Conservation (phyloP, 1,140 invertebrate genomes). For the Aphelinus atriplicis region DNA sequence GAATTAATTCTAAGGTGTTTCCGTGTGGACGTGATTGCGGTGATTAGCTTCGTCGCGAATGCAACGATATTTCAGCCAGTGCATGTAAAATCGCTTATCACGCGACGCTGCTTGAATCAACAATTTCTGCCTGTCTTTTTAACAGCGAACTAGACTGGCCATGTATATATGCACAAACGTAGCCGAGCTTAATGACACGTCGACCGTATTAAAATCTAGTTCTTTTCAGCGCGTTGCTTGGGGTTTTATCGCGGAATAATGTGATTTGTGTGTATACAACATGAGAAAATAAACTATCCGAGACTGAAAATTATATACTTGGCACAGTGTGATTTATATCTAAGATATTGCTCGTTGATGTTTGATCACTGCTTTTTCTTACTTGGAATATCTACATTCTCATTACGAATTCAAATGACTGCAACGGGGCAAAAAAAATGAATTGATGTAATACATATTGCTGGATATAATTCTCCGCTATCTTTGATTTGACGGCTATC, state of each 20-base stretch:
- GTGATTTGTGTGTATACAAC: neutral
- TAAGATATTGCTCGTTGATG: too few relatives aligned
- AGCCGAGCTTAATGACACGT: slow-evolving; percentile 10
- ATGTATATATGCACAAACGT: neutral
- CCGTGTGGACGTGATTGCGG: slow-evolving; percentile 1
- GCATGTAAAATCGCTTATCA: slow-evolving; percentile 2
- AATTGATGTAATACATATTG: too few relatives aligned
- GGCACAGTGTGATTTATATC: too few relatives aligned
- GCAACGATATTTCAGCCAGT: slow-evolving; percentile 19
- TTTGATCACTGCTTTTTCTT: too few relatives aligned
- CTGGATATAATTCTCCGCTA: too few relatives aligned
- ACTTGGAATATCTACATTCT: too few relatives aligned
- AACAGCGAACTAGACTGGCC: neutral
- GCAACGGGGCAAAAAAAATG: too few relatives aligned
- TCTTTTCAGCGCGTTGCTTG: neutral
- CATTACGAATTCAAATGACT: too few relatives aligned
- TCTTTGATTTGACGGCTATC: too few relatives aligned
- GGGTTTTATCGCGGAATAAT: slow-evolving; percentile 10
- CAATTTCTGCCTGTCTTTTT: slow-evolving; percentile 5
- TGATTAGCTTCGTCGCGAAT: neutral
- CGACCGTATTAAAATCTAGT: slow-evolving; percentile 3
- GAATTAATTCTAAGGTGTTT: slow-evolving; percentile 29
- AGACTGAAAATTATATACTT: slow-evolving; percentile 21
- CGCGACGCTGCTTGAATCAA: slow-evolving; percentile 21
- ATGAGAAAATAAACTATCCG: slow-evolving; percentile 9